phyloP scores from a whole-genome alignment of 2,888 invertebrate genomes.

The Agriopis aurantiaria region DNA sequence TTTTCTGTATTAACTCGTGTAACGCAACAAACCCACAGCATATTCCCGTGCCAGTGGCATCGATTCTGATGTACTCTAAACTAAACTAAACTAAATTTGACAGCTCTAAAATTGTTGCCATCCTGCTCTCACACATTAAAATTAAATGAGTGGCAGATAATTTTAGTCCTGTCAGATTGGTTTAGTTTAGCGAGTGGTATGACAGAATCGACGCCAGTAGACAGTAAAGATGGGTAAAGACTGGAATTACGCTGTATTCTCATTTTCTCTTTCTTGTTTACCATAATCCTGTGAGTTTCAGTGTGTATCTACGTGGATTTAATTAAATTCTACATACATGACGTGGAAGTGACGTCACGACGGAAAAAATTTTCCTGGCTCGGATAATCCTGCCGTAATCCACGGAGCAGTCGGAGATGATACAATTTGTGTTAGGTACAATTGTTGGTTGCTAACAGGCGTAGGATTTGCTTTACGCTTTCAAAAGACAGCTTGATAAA shows the following conservation, averaged over 20 bases:
- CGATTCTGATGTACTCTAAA: too few relatives aligned
- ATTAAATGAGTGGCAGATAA: too few relatives aligned
- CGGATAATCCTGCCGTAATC: slow-evolving; percentile 31
- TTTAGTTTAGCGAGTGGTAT: too few relatives aligned
- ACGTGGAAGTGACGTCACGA: slow-evolving; percentile 50
- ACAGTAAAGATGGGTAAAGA: slow-evolving; percentile 11
- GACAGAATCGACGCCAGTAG: too few relatives aligned
- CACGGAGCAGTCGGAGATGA: slow-evolving; percentile 17
- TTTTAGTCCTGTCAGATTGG: too few relatives aligned
- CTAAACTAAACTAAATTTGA: too few relatives aligned
- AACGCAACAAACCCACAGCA: neutral
- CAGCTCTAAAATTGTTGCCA: too few relatives aligned
- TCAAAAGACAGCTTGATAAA: slow-evolving; percentile 15
- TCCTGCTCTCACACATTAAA: too few relatives aligned
- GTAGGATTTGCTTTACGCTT: slow-evolving; percentile 9
- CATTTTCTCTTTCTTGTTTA: slow-evolving; percentile 43
- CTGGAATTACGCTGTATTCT: slow-evolving; percentile 25
- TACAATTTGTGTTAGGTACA: slow-evolving; percentile 17
- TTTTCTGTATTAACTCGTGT: neutral
- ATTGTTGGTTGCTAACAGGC: slow-evolving; percentile 16
- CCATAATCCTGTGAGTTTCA: slow-evolving; percentile 41
- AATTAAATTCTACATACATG: slow-evolving; percentile 61
- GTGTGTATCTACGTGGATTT: slow-evolving; percentile 54
- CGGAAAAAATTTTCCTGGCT: slow-evolving; percentile 49
- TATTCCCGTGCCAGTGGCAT: too few relatives aligned